Evolutionary conservation across 2,888 invertebrate genomes (phyloP), one percentile per base, ranked within the genome.

Genomic region (Drosophila macrothrix): DNA sequence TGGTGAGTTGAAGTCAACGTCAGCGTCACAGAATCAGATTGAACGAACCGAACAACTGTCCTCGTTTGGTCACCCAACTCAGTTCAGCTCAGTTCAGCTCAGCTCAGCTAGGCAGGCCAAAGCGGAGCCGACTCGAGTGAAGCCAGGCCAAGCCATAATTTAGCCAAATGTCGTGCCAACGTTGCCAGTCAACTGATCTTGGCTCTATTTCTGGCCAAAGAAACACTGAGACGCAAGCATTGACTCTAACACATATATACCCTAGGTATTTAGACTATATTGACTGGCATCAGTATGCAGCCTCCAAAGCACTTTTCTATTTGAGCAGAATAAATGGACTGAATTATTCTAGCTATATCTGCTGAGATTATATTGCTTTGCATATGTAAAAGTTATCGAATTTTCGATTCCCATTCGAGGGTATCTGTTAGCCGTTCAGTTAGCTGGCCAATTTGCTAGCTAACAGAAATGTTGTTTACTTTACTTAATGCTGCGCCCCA

Each of bases 111-210:
- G 56, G 39, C 68, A 25, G 25, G 53, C 67, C 67, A 58, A 43
- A 59, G 54, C 67, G 25, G 19, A 31, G 63, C 67, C 52, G 49
- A 31, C 46, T 39, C 50, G 31, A 60, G 39, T 41, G 46, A 39
- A 50, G 72, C 67, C 25, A n/a, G 19, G 64, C 58, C 77, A 56
- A 69, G 71, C 88, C 82, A 88, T 88, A 84, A 88, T 72, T 85
- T 88, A 88, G 78, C 67, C 75, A 84, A 84, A 84, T 88, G 88
- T 84, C 83, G 88, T 84, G 88, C 74, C 76, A 77, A 65, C 76
- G 43, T 66, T 66, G 65, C 19, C 81, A 82, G 78, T 73, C 78
- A 78, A 81, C 74, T 60, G 85, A 78, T 73, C 78, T 61, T 58
- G 71, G 33, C 39, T 54, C 67, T 60, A 31, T 43, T 52, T 46